Conservation (phyloP, 2,888 invertebrate species). For the Acronicta psi region DNA sequence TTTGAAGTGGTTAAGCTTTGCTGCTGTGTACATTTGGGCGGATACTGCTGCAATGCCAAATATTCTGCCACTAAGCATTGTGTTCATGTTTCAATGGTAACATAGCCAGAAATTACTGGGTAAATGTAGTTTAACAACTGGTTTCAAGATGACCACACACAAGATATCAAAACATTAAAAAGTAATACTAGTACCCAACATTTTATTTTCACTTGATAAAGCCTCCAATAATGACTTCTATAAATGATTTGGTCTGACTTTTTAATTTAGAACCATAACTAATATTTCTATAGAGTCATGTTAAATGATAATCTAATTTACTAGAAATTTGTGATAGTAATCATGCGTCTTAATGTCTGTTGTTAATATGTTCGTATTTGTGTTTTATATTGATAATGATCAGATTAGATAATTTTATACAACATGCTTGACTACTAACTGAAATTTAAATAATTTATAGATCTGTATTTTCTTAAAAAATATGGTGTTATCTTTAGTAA, state of each 20-base stretch:
- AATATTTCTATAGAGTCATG: neutral
- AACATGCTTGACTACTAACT: neutral
- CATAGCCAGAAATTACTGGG: too few species aligned
- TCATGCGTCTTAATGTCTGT: neutral
- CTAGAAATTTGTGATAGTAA: neutral
- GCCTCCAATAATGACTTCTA: neutral
- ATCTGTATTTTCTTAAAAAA: too few species aligned
- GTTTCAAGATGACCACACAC: too few species aligned
- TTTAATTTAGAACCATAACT: neutral
- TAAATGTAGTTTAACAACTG: too few species aligned
- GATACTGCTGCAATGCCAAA: too few species aligned
- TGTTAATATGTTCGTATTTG: slow-evolving; percentile 19
- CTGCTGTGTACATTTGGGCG: too few species aligned
- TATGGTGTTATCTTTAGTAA: too few species aligned
- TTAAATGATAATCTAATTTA: neutral
- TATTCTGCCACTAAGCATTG: too few species aligned
- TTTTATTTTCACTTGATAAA: too few species aligned
- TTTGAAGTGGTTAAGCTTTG: too few species aligned
- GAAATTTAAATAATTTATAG: too few species aligned
- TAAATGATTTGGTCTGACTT: slow-evolving; percentile 15
- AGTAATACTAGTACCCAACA: neutral
- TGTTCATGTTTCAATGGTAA: too few species aligned
- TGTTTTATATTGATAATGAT: slow-evolving; percentile 22
- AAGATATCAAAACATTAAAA: neutral
- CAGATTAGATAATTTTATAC: slow-evolving; percentile 18